phyloP scores from a whole-genome alignment of 2,797 vertebrate genomes.

The Sebastes diploproa region DNA sequence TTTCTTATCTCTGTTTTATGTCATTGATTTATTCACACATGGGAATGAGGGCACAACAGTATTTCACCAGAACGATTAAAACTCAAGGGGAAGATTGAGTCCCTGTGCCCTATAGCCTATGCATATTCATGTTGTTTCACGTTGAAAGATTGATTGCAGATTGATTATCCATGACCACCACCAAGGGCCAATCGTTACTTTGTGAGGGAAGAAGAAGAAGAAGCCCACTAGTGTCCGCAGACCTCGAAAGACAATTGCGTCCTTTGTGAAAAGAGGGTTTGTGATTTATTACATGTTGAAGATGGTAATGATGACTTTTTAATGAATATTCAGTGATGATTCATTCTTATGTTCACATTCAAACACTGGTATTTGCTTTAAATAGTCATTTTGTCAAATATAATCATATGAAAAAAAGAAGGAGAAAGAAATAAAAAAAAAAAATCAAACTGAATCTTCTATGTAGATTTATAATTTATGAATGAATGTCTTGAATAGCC shows the following conservation, averaged over 20 bases:
- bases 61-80: conserved; percentile 69
- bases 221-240: conserved; percentile 3
- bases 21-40: conserved; percentile 60
- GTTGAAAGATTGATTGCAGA: conserved; percentile 69
- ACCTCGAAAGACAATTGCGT: not conserved
- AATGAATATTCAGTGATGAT: conserved; percentile 25
- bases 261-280: not conserved
- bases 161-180: conserved; percentile 59
- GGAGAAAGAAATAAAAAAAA: not conserved
- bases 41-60: conserved; percentile 58
- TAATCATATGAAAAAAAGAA: not conserved
- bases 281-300: conserved; percentile 32
- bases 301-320: conserved; percentile 20
- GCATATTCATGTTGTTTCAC: conserved; percentile 66
- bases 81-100: conserved; percentile 51
- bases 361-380: not conserved
- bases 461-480: conserved; percentile 5
- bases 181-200: conserved; percentile 38
- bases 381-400: not conserved
- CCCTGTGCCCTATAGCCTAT: conserved; percentile 35
- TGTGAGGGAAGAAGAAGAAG: not conserved
- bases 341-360: not conserved
- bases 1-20: conserved; percentile 40
- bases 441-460: not conserved
- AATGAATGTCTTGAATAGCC: conserved; percentile 9